Evolutionary conservation across 2,113 vertebrate genomes (phyloP), one percentile per base, ranked within the genome.

Genomic region (Brachyhypopomus gauderio): DNA sequence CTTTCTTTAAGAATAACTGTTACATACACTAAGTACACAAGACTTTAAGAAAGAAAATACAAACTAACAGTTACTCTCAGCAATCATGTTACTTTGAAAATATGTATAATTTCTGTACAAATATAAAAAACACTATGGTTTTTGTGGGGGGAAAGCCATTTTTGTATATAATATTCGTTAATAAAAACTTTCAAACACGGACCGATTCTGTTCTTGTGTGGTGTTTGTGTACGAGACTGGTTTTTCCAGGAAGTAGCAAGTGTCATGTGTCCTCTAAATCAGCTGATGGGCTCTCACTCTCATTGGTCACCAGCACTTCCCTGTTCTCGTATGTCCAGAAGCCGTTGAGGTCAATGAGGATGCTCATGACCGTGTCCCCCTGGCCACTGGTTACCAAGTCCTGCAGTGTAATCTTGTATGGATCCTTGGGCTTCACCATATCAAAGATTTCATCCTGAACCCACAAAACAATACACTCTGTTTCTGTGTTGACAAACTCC

Each of bases 251-350:
- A 45, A 14, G 58, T 41, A 41, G 9, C 9, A 52, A 71, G 22
- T 11, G 84, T 97, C 88, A 98, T 8, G 93, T 92, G 85, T 99
- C 96, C 0, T 98, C 97, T 19, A 92, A 89, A 80, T 98, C 96
- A 41, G 91, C 80, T 78, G 67, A 87, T 79, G 90, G 74, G 88
- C 25, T 90, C 88, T 97, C 96, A 4, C 62, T 94, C 86, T 98
- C 97, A 0, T 92, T 97, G 48, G 96, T 93, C 73, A 99, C 97
- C 90, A 98, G 94, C 55, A 96, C 96, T 86, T 99, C 98, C 92
- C 98, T 95, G 92, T 99, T 99, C 91, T 99, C 97, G 0, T 99
- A 99, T 0, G 96, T 98, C 98, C 97, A 99, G 92, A 99, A 99
- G 41, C 98, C 97, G 78, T 99, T 99, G 81, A 99, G 93, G 89